These are phyloP conservation scores for Meteorus colon DNA, from an alignment of 2,888 invertebrate species.

Conservation along the genomic window DNA sequence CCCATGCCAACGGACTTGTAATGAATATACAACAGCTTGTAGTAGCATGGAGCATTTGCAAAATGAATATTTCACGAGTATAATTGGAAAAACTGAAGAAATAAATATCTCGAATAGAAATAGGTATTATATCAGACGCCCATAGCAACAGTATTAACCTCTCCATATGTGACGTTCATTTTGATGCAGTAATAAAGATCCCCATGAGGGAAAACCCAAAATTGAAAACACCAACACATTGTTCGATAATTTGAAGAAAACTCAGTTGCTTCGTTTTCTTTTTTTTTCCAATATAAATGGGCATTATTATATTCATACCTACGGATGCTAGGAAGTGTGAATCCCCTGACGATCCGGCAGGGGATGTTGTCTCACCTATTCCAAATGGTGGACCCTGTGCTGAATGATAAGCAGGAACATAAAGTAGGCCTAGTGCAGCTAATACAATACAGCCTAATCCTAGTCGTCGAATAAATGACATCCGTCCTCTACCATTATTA, in stretches of 20 bases:
- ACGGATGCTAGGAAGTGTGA: conserved; percentile 64
- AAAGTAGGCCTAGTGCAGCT: conserved; percentile 66
- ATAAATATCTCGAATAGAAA: not conserved
- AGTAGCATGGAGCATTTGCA: not conserved
- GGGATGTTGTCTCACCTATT: conserved; percentile 69
- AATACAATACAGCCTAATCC: conserved; percentile 67
- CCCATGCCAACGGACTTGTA: not conserved
- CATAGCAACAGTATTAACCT: not conserved
- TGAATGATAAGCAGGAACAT: conserved; percentile 71
- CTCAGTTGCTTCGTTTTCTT: not conserved
- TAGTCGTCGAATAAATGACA: conserved; percentile 67
- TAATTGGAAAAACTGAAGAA: not conserved
- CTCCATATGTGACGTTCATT: not conserved
- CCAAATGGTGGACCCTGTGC: conserved; percentile 67
- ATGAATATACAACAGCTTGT: not conserved
- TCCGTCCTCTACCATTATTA: conserved; percentile 58
- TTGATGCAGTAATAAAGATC: not conserved
- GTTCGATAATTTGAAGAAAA: not conserved
- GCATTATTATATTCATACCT: conserved; percentile 64
- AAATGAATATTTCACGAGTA: not conserved
- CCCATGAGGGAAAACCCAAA: not conserved
- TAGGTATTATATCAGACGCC: not conserved
- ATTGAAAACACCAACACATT: not conserved
- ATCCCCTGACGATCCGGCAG: conserved; percentile 61
- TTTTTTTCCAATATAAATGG: conserved; percentile 32